phyloP scores from a whole-genome alignment of 2,113 vertebrate species.

The Speoplatyrhinus poulsoni region DNA sequence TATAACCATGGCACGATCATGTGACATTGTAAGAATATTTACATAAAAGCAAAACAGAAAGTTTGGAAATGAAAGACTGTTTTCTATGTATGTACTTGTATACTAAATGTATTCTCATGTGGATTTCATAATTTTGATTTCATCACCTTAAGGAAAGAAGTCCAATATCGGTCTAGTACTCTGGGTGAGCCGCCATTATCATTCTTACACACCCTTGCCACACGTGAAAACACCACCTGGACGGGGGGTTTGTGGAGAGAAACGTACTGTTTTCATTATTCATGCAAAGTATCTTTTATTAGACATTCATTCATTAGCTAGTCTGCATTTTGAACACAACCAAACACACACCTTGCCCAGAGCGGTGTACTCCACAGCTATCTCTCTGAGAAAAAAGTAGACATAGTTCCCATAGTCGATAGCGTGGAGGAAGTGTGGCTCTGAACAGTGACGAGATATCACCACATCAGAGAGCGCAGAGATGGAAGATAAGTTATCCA shows the following conservation, averaged over 20 bases:
- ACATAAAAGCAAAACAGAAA: no score
- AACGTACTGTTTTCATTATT: neutral
- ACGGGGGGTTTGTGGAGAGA: neutral
- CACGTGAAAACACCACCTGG: slow-evolving; percentile 88
- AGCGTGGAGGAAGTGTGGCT: slow-evolving; percentile 87
- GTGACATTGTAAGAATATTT: no score
- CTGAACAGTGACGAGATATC: slow-evolving; percentile 58
- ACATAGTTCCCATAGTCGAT: slow-evolving; percentile 86
- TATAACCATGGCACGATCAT: no score
- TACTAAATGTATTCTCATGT: no score
- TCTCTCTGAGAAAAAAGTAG: slow-evolving; percentile 93
- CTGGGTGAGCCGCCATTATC: slow-evolving; percentile 87
- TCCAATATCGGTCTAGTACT: slow-evolving; percentile 91
- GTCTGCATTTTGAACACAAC: no score
- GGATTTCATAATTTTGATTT: neutral
- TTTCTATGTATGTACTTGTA: no score
- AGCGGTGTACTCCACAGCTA: slow-evolving; percentile 85
- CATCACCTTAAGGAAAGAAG: slow-evolving; percentile 86
- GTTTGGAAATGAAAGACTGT: no score
- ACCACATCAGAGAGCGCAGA: neutral
- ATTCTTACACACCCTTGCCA: slow-evolving; percentile 91
- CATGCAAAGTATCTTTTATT: no score
- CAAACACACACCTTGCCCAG: slow-evolving; percentile 82
- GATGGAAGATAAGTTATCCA: neutral
- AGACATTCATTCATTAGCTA: no score